Evolutionary conservation across 2,113 vertebrate species (phyloP).

Genomic region (Leucoraja erinaceus): DNA sequence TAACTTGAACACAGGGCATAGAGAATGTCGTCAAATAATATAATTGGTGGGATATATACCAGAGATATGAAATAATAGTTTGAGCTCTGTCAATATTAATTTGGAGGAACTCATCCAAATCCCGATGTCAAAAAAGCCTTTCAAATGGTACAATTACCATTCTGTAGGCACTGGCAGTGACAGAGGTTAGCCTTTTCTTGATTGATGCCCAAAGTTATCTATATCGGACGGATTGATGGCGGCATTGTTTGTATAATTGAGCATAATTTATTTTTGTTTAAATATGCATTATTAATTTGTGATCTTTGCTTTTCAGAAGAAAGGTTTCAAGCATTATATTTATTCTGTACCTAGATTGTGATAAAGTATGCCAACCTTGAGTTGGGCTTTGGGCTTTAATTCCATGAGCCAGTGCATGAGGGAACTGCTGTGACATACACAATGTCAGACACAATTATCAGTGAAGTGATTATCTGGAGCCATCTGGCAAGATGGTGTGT

Average conservation of each 20-base stretch:
- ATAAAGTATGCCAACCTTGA: slow-evolving; percentile 1
- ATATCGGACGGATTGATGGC: background rate
- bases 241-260: background rate
- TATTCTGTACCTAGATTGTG: background rate
- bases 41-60: background rate
- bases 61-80: background rate
- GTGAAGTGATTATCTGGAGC: slow-evolving; percentile 36
- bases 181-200: background rate
- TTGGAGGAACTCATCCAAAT: background rate
- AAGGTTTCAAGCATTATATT: background rate
- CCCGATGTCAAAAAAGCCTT: background rate
- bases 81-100: background rate
- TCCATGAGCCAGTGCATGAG: slow-evolving; percentile 12
- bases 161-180: background rate
- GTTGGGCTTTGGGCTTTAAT: slow-evolving; percentile 14
- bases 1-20: background rate
- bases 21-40: background rate
- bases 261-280: background rate
- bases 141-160: background rate
- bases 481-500: slow-evolving; percentile 36
- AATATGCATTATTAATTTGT: slow-evolving; percentile 16
- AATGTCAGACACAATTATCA: slow-evolving; percentile 36
- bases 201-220: background rate
- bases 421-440: slow-evolving; percentile 29
- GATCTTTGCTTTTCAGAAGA: background rate